Evolutionary conservation across 2,797 vertebrate species (phyloP).

Genomic region (Basileuterus tristriatus): DNA sequence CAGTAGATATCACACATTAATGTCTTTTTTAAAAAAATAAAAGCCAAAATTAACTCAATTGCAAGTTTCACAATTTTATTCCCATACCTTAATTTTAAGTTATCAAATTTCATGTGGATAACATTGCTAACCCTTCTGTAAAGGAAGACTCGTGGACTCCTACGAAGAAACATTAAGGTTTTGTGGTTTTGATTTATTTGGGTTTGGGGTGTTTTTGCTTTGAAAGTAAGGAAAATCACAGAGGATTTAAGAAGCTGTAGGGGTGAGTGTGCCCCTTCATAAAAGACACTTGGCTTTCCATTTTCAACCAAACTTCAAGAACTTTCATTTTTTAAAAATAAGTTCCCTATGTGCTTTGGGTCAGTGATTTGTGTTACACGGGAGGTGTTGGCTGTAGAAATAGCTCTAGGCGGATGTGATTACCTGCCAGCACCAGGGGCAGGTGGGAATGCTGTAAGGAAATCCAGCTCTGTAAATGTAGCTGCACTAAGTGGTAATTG

Average conservation of each 20-base stretch:
- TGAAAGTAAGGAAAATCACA: background rate
- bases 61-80: background rate
- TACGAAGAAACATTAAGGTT: background rate
- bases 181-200: background rate
- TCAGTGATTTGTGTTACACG: background rate
- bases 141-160: background rate
- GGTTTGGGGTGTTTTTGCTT: background rate
- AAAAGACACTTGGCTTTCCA: background rate
- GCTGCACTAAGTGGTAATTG: background rate
- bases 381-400: background rate
- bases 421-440: background rate
- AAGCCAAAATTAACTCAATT: background rate
- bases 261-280: background rate
- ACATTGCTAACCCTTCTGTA: background rate
- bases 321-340: background rate
- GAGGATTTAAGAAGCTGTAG: background rate
- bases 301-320: background rate
- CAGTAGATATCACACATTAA: background rate
- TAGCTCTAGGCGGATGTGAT: background rate
- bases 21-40: background rate
- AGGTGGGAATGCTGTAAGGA: background rate
- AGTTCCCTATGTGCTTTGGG: background rate
- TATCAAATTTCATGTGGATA: background rate
- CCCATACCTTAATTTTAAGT: background rate
- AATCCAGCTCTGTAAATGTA: background rate